These are phyloP conservation scores for Pteruthius melanotis DNA, from an alignment of 2,113 vertebrate species.

Conservation along the genomic window DNA sequence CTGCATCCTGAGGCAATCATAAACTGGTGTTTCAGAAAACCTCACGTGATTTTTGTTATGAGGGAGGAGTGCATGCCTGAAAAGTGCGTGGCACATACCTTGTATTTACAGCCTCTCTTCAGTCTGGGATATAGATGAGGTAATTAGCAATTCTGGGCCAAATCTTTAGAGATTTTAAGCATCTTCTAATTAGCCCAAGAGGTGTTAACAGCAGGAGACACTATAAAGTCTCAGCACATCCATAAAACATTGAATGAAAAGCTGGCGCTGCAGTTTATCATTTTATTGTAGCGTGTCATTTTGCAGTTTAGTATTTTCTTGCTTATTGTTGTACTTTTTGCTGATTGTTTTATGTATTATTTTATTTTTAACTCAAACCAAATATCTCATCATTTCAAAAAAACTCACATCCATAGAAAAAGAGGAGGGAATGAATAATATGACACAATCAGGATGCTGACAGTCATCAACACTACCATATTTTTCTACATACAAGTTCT, in stretches of 20 bases:
- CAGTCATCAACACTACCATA: not conserved
- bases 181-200: slow-evolving; percentile 7
- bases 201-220: not conserved
- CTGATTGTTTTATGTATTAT: not conserved
- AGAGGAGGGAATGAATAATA: not conserved
- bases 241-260: not conserved
- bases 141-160: not conserved
- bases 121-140: not conserved
- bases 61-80: not conserved
- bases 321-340: not conserved
- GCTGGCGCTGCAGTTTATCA: not conserved
- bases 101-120: not conserved
- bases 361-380: not conserved
- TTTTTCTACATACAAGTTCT: not conserved
- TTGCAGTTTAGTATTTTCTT: not conserved
- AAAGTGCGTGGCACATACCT: not conserved
- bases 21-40: not conserved
- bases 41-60: not conserved
- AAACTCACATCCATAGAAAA: not conserved
- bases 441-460: not conserved
- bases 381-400: not conserved
- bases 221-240: not conserved
- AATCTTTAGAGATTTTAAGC: not conserved
- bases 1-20: not conserved
- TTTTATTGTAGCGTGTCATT: not conserved